Evolutionary conservation across 2,888 invertebrate species (phyloP), one percentile per base, ranked within the genome.

Genomic region (Gnatocerus cornutus): DNA sequence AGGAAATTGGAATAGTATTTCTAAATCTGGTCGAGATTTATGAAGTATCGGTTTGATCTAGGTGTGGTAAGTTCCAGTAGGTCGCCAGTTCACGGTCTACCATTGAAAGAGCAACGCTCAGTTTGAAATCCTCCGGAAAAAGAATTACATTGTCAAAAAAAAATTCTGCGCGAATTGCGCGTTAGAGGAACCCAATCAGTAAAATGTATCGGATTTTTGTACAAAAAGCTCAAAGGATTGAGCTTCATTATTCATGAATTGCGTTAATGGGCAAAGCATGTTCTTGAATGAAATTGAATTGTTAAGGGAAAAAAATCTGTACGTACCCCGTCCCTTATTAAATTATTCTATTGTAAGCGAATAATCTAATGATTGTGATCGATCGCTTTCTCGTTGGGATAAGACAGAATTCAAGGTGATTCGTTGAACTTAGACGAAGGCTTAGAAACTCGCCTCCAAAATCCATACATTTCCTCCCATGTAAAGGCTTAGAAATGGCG

Each of bases 81-180:
- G 69, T 64, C 64, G 59, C 21, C 59, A 53, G 69, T 69, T 69
- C 69, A 69, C 52, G 69, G 69, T 65, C 64, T 59, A 30, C 63
- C 61, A 53, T 68, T 39, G 21, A 59, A 56, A 59, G 59, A 59
- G 59, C 59, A 59, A 14, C 46, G 59, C 43, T 45, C 59, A 13
- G 53, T 53, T 14, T 37, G 29, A 37, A 53, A 37, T 50, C 53
- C 29, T 8, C 33, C n/a, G 1, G 48, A 53, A 53, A 50, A 10
- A 29, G 29, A 50, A 50, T 30, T 50, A 50, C 50, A 50, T 12
- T 50, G 50, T 21, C 30, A 50, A 29, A n/a, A n/a, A n/a, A n/a
- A n/a, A n/a, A n/a, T n/a, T n/a, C n/a, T n/a, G n/a, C n/a, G n/a
- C n/a, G n/a, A n/a, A n/a, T 3, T 8, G n/a, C 21, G 10, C 29